These are phyloP conservation scores for Lepidotrigona ventralis DNA, from an alignment of 1,140 invertebrate genomes.

Conservation along the genomic window DNA sequence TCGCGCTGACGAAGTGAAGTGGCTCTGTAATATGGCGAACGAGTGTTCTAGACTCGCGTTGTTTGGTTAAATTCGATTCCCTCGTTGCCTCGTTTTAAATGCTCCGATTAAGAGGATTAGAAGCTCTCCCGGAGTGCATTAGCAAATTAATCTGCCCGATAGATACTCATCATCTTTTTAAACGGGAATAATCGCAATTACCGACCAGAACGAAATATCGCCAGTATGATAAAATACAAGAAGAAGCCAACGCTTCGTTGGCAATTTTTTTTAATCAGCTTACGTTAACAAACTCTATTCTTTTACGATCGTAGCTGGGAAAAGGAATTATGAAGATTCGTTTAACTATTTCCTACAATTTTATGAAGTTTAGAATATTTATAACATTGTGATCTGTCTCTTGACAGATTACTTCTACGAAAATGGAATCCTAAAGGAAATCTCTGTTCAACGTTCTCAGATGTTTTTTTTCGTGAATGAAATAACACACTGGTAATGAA, in stretches of 20 bases:
- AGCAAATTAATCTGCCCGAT: neutral
- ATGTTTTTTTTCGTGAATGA: too few relatives aligned
- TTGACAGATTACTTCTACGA: neutral
- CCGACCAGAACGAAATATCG: neutral
- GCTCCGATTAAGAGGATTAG: slow-evolving; percentile 4
- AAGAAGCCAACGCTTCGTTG: neutral
- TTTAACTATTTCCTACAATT: neutral
- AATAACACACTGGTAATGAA: neutral
- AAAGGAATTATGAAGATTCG: neutral
- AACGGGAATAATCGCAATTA: neutral
- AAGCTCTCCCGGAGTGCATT: neutral
- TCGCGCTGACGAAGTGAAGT: neutral
- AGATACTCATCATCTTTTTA: neutral
- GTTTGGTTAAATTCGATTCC: neutral
- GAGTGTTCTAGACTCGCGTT: too few relatives aligned
- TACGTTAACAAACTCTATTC: neutral
- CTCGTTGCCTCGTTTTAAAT: slow-evolving; percentile 7
- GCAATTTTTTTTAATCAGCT: neutral
- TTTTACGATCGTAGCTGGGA: neutral
- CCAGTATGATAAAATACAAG: neutral
- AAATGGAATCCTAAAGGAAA: too few relatives aligned
- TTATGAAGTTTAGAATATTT: neutral
- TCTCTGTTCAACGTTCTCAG: too few relatives aligned
- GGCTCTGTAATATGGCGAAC: neutral
- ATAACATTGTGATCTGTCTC: neutral